Evolutionary conservation across 2,888 invertebrate species (phyloP).

Genomic region (Autographa pulchrina): DNA sequence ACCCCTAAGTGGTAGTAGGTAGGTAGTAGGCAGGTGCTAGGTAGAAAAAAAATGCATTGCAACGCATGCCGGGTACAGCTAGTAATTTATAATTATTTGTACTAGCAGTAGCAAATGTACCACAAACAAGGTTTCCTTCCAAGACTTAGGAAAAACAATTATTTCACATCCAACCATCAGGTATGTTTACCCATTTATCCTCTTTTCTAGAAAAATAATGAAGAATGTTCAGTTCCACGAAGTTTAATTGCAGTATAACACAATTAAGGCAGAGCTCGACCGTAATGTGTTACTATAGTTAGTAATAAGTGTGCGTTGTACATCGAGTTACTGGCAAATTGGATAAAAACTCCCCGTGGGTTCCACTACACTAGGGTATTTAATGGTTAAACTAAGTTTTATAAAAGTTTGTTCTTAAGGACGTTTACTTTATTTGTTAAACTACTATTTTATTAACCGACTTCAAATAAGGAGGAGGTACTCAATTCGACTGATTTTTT

Average conservation of each 20-base stretch:
- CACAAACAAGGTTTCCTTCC: too few relatives aligned
- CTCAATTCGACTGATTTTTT: too few relatives aligned
- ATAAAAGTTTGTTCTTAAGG: background rate
- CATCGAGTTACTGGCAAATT: conserved; percentile 43
- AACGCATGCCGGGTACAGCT: too few relatives aligned
- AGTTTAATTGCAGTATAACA: conserved; percentile 1
- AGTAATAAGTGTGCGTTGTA: conserved; percentile 28
- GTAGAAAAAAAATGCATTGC: too few relatives aligned
- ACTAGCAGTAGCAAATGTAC: too few relatives aligned
- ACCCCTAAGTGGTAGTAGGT: too few relatives aligned
- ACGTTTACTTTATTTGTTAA: background rate
- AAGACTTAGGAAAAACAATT: too few relatives aligned
- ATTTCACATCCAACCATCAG: background rate
- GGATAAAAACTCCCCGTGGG: conserved; percentile 30
- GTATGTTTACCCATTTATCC: background rate
- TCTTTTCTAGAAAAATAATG: background rate
- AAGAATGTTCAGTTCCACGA: background rate
- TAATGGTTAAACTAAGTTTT: conserved; percentile 9
- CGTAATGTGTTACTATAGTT: conserved; percentile 42
- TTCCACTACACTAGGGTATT: conserved; percentile 16
- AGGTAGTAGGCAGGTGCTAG: too few relatives aligned
- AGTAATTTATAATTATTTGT: too few relatives aligned
- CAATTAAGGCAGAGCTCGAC: conserved; percentile 22
- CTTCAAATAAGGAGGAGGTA: too few relatives aligned
- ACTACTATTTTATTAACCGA: too few relatives aligned